Base-by-base conservation (phyloP, 2,113 vertebrate genomes). In the Stigmatopora nigra region DNA sequence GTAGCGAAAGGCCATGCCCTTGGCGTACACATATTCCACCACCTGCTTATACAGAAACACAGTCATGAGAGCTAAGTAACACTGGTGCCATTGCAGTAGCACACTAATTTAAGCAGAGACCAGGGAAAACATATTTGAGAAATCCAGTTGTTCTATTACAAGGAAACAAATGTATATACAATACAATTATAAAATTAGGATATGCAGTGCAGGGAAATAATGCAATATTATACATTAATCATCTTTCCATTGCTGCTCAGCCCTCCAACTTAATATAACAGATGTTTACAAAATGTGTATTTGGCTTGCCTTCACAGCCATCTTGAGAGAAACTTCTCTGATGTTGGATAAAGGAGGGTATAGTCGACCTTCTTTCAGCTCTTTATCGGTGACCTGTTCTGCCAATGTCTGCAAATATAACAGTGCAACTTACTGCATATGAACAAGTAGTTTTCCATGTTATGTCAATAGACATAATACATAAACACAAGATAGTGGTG, bases 1-100 rank as follows among this genome's bases (percentile, higher is more conserved):
- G 84, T 98, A 97, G 45, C 91, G 92, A 84, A 98, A 99, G 0
- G 97, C 96, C 94, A 98, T 96, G 66, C 93, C 93, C 64, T 94
- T 95, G 55, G 92, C 87, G 8, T 98, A 98, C 19, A 99, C 84
- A 67, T 90, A 98, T 73, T 98, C 90, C 88, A 93, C 82, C 69
- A 98, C 92, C 96, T 98, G 78, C 0, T 11, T 10, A 19, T 10
- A 52, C 49, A 20, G 8, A 20, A 3, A 20, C 48, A 15, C 51
- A 36, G 25, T 49, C 15, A 20, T 38, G 17, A 38, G 25, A 12
- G 5, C 25, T 11, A n/a, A 17, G 20, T 19, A 13, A 35, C 25
- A 38, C 11, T 22, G 11, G 20, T 52, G 49, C 25, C 56, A 58
- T 35, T 36, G 55, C 25, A 13, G 19, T 5, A 36, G 25, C 22